Evolutionary conservation across 1,140 invertebrate genomes (phyloP), one percentile per base, ranked within the genome.

Genomic region (Diorhabda sublineata): DNA sequence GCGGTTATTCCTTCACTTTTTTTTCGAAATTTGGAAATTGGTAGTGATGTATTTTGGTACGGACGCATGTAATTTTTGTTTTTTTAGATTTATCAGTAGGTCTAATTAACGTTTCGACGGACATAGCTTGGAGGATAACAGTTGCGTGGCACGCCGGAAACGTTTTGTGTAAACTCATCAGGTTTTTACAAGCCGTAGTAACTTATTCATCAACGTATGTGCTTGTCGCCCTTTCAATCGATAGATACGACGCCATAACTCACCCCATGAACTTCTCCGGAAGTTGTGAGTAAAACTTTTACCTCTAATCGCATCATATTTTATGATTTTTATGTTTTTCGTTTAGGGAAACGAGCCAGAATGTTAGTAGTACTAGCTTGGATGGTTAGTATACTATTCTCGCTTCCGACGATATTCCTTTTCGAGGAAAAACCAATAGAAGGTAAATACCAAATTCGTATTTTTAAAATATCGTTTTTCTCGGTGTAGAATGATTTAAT

Each of bases 131-230:
- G 91, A 89, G 92, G 77, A 89, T 90, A 45, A 95, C 93, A 3
- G 89, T 96, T 52, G 85, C 90, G 0, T 96, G 93, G 92, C 84
- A 93, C 65, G 92, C 92, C 0, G 93, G 94, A 5, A 93, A 95
- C 78, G 80, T 92, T n/a, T 91, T 91, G 73, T 96, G 94, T 84
- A 96, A 96, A 84, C 81, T 92, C 69, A 91, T 93, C 77, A 90
- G 88, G 75, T 96, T 93, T 80, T 85, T 91, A 68, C 86, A 93
- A 85, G 88, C 87, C 0, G 86, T 95, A 43, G 94, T 96, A 44
- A 95, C 93, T 45, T 97, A 96, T 80, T 94, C 93, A 4, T 97
- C 95, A 2, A 98, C 95, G 0, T 98, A 97, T 77, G 95, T 97
- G 4, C 85, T 98, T 45, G 95, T 98, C 8, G 94, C 95, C 2